These are phyloP conservation scores for Luscinia megarhynchos DNA, from an alignment of 2,797 vertebrate genomes.

Conservation along the genomic window DNA sequence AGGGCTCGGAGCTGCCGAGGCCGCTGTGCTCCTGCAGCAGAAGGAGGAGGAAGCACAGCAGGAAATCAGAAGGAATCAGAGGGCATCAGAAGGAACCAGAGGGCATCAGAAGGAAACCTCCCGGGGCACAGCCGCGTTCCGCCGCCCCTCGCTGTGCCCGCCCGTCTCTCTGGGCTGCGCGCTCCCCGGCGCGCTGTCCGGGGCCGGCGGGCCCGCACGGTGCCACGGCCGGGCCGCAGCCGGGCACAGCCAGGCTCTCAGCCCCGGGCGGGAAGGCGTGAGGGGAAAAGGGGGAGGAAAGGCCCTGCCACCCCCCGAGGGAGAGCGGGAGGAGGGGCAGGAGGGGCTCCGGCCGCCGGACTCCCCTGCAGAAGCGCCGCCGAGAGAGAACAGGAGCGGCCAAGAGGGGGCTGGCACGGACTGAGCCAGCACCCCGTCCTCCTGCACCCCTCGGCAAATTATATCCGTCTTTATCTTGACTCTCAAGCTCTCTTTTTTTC, in stretches of 20 bases:
- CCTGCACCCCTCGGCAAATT: fast-evolving
- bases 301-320: fast-evolving
- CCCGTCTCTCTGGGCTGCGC: fast-evolving
- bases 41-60: no score
- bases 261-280: fast-evolving
- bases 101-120: no score
- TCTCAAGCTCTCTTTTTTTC: neutral
- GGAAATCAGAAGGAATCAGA: no score
- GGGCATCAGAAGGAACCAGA: no score
- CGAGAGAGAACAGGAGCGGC: fast-evolving
- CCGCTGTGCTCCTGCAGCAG: neutral
- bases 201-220: fast-evolving
- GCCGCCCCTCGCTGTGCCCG: fast-evolving
- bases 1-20: neutral
- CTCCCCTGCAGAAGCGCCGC: fast-evolving
- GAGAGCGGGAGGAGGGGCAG: neutral
- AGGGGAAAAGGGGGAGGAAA: neutral
- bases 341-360: fast-evolving
- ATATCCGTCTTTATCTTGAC: neutral
- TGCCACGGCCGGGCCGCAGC: neutral
- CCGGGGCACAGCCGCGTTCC: neutral
- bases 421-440: fast-evolving
- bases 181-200: fast-evolving
- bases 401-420: no score
- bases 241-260: fast-evolving